Conservation (phyloP, 2,797 vertebrate genomes). For the Picus viridis region DNA sequence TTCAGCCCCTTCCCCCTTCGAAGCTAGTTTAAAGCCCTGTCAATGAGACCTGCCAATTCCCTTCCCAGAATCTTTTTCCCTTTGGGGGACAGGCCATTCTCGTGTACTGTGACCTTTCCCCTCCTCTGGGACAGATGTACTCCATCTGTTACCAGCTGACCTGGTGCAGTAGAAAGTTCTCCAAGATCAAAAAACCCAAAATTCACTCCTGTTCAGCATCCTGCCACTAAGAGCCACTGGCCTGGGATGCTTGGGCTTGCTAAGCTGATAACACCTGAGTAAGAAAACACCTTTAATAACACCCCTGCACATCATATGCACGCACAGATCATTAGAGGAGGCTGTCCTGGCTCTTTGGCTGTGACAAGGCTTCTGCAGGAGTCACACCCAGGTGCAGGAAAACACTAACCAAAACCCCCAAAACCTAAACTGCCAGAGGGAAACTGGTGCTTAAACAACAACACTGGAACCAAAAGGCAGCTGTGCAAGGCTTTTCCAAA, state of each 20-base stretch:
- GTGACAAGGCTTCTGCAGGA: constrained; percentile 59
- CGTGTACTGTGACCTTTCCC: too few species aligned
- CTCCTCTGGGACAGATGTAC: too few species aligned
- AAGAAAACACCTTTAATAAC: constrained; percentile 67
- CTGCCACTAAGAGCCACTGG: not conserved
- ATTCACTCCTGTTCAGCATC: constrained; percentile 19
- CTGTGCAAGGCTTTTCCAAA: constrained; percentile 59
- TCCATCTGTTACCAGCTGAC: too few species aligned
- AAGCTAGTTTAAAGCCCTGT: too few species aligned
- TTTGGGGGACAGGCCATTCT: too few species aligned
- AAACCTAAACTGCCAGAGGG: constrained; percentile 59
- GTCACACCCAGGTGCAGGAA: constrained; percentile 65
- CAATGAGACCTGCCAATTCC: too few species aligned
- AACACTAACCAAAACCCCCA: constrained; percentile 31
- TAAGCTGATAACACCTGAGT: constrained; percentile 56
- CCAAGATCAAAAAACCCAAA: too few species aligned
- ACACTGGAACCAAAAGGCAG: constrained; percentile 66
- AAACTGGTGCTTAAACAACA: constrained; percentile 69
- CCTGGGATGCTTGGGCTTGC: constrained; percentile 23
- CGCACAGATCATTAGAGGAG: constrained; percentile 70
- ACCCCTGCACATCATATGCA: constrained; percentile 45
- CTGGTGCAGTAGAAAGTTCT: too few species aligned
- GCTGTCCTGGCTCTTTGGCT: constrained; percentile 64
- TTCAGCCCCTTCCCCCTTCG: too few species aligned
- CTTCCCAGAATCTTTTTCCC: too few species aligned